Base-by-base conservation (phyloP, 2,888 invertebrate species). In the Anthophora plumipes region DNA sequence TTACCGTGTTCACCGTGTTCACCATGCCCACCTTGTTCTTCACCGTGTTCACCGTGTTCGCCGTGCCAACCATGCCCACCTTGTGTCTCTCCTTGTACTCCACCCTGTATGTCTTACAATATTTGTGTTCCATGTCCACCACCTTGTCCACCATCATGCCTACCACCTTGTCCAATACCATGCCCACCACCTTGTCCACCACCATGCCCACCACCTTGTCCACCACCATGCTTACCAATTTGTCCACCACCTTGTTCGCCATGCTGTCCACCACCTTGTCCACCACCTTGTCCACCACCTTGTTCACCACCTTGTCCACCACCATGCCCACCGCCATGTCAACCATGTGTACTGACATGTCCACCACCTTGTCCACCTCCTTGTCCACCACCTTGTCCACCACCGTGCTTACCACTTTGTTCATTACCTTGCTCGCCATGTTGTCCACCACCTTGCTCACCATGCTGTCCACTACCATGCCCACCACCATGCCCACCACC, bases 341-440 rank as follows among this genome's bases (percentile, higher is more conserved):
- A 11, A 12, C 94, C 77, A 57, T 69, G 60, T 37, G 43, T 43
- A 48, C 92, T n/a, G n/a, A n/a, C 93, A 14, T 94, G 89, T 0
- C 75, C 77, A 37, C 60, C 61, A 31, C 54, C 14, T 8, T 83
- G 77, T 0, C 8, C 25, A 4, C 55, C 75, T 39, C 4, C 0
- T 6, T 54, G 74, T 4, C 17, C 25, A 1, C 46, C 37, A 7
- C 41, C 17, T 0, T 66, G 73, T 14, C 37, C 50, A 8, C 73
- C 66, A 25, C 17, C 11, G 12, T 67, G 74, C 37, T 8, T 14
- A 8, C 63, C 70, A 2, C 60, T 46, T 14, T 73, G 72, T 17
- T 54, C 52, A 3, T 43, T 59, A 22, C 22, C 52, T 3, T 75
- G 75, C 37, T 12, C 55, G 12, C 82, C 82, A 0, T 74, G 82